phyloP scores from a whole-genome alignment of 2,113 vertebrate genomes.

The Chaetops frenatus region DNA sequence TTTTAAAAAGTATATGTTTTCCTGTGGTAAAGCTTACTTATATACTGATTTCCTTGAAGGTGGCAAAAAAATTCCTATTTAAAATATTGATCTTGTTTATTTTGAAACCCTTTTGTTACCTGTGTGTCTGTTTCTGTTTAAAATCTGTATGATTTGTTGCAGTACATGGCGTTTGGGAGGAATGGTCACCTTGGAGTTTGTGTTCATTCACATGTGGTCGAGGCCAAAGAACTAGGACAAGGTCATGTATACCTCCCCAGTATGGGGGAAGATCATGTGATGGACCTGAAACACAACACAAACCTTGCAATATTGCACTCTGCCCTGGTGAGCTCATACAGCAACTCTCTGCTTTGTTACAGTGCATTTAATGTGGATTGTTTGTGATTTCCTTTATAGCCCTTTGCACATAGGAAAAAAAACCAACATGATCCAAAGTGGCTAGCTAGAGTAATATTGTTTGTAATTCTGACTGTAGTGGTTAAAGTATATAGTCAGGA shows the following conservation, averaged over 20 bases:
- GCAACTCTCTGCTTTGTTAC: slow-evolving; percentile 23
- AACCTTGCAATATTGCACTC: slow-evolving; percentile 99
- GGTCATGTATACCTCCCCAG: slow-evolving; percentile 92
- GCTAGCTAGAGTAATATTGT: neutral
- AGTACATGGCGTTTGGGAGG: slow-evolving; percentile 99
- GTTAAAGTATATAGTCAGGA: neutral
- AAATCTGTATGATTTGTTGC: slow-evolving; percentile 85
- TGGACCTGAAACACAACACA: slow-evolving; percentile 96
- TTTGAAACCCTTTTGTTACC: slow-evolving; percentile 19
- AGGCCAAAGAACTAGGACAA: slow-evolving; percentile 96
- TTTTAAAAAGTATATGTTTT: neutral
- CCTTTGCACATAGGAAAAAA: neutral
- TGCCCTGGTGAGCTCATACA: slow-evolving; percentile 85
- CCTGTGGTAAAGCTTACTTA: neutral
- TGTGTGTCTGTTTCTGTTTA: slow-evolving; percentile 62
- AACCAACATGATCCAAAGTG: neutral
- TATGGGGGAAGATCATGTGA: slow-evolving; percentile 96
- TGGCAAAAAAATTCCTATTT: neutral
- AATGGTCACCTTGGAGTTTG: slow-evolving; percentile 99
- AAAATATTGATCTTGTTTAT: neutral
- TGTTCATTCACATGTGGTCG: slow-evolving; percentile 99
- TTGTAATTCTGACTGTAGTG: neutral
- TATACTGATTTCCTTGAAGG: neutral
- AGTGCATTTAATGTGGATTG: neutral
- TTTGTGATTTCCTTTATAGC: neutral